Base-by-base conservation (phyloP, 2,888 invertebrate genomes). In the Myopa tessellatipennis region DNA sequence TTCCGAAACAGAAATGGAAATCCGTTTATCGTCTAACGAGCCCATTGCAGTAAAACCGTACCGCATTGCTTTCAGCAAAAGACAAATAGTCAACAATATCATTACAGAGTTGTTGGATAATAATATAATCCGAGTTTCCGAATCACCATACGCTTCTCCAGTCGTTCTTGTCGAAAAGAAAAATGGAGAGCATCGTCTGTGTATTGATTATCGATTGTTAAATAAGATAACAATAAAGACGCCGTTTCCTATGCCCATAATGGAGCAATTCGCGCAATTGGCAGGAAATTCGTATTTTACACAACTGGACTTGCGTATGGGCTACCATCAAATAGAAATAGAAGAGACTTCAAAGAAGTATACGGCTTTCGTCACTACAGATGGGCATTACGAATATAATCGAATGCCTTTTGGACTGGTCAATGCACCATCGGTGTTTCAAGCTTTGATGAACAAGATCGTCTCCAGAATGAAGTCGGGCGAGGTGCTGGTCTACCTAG, bases 341-440 rank as follows among this genome's bases (percentile, higher is more conserved):
- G 75, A 0, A 0, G 78, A 82, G 34, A 3, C 38, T 10, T 78
- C 79, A 16, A 81, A 79, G 45, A 60, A 80, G 67, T 79, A 76
- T n/a, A 83, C 81, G 5, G 80, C 81, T 10, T 82, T 82, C 40
- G 67, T 81, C 2, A 82, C 79, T 0, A 79, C 69, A 12, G 78
- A 81, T n/a, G 80, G 80, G 0, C 76, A 80, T 45, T 82, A 77
- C 58, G 79, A 81, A 38, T 81, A 12, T n/a, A 82, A 81, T 10
- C 72, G 80, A 63, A 82, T 81, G 81, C 80, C 79, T 4, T 82
- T 82, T 63, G 80, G 80, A 4, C 67, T 80, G 36, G 74, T 81
- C 4, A 80, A 82, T 36, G 82, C 82, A 26, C 80, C 80, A 12
- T 74, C 77, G 2, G 76, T 76, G 7, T 80, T 80, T 45, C 77